A percentile compares a stretch with the other conserved stretches of the same genome.
These are phyloP conservation scores for Athrips mouffetella DNA, from an alignment of 2,888 invertebrate species.

Conservation along the genomic window DNA sequence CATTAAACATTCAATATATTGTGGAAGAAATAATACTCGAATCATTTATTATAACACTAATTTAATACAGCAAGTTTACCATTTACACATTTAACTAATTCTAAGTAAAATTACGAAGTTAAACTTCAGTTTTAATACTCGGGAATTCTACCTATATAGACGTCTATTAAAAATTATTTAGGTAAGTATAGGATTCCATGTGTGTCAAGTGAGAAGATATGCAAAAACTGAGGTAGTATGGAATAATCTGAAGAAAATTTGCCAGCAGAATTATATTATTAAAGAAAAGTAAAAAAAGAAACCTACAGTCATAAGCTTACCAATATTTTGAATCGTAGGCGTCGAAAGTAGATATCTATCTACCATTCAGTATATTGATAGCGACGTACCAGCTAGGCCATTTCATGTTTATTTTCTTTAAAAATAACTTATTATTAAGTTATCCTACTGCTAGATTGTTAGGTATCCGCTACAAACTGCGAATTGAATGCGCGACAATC, in stretches of 20 bases:
- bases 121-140: slow-evolving; percentile 53
- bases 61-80: slow-evolving; percentile 70
- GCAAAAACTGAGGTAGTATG: slow-evolving; percentile 50
- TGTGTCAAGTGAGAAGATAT: slow-evolving; percentile 37
- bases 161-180: slow-evolving; percentile 35
- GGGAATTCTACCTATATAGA: slow-evolving; percentile 39
- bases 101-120: slow-evolving; percentile 58
- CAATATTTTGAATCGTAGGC: slow-evolving; percentile 2
- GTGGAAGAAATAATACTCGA: slow-evolving; percentile 2
- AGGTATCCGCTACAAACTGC: slow-evolving; percentile 63
- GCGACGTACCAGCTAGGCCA: slow-evolving; percentile 17
- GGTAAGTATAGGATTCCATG: slow-evolving; percentile 29
- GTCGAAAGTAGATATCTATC: no score
- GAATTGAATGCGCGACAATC: slow-evolving; percentile 69
- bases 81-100: slow-evolving; percentile 59
- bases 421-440: slow-evolving; percentile 1
- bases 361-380: background rate
- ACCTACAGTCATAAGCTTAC: background rate
- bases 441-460: slow-evolving; percentile 36
- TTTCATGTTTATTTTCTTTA: slow-evolving; percentile 10
- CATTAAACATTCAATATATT: no score
- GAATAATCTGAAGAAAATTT: slow-evolving; percentile 3
- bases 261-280: slow-evolving; percentile 17
- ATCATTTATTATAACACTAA: slow-evolving; percentile 55
- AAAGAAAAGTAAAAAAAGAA: slow-evolving; percentile 11